Conservation (phyloP, 1,140 invertebrate genomes). For the Cotesia typhae region DNA sequence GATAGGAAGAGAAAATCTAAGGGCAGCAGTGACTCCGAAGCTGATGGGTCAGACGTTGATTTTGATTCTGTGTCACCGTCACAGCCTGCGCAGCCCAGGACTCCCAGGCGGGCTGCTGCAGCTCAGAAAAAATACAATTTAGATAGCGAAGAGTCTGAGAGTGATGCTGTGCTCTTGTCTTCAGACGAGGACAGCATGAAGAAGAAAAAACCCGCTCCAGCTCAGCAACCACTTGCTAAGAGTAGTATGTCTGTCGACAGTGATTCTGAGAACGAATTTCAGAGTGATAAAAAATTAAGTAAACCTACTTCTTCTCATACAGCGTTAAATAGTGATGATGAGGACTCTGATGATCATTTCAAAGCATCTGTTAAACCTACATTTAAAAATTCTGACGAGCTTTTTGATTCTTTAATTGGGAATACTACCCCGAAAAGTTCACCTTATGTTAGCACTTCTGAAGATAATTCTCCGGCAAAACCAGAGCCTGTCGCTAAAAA, state of each 20-base stretch:
- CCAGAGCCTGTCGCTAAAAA: slow-evolving; percentile 36
- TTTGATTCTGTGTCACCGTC: slow-evolving; percentile 56
- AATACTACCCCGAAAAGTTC: slow-evolving; percentile 44
- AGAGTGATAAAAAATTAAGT: slow-evolving; percentile 49
- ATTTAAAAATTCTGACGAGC: slow-evolving; percentile 58
- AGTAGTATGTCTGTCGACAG: slow-evolving; percentile 40
- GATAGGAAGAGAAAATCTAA: slow-evolving; percentile 46
- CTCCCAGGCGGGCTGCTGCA: slow-evolving; percentile 39
- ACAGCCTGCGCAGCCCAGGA: slow-evolving; percentile 49
- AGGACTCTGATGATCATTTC: slow-evolving; percentile 26
- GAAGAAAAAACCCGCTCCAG: slow-evolving; percentile 11
- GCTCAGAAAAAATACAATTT: slow-evolving; percentile 55
- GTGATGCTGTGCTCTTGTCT: slow-evolving; percentile 43
- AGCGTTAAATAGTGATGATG: slow-evolving; percentile 20
- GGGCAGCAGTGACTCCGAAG: slow-evolving; percentile 38
- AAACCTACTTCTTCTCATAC: slow-evolving; percentile 5
- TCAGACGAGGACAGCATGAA: slow-evolving; percentile 48
- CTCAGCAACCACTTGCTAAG: not conserved
- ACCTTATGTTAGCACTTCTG: slow-evolving; percentile 39
- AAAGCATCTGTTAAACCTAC: slow-evolving; percentile 27
- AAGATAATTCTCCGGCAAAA: slow-evolving; percentile 51
- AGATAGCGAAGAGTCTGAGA: slow-evolving; percentile 46
- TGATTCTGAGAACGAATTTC: slow-evolving; percentile 58
- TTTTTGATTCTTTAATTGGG: slow-evolving; percentile 61
- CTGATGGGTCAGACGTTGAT: slow-evolving; percentile 49